Evolutionary conservation across 2,888 invertebrate species (phyloP).

Genomic region (Spodoptera littoralis): DNA sequence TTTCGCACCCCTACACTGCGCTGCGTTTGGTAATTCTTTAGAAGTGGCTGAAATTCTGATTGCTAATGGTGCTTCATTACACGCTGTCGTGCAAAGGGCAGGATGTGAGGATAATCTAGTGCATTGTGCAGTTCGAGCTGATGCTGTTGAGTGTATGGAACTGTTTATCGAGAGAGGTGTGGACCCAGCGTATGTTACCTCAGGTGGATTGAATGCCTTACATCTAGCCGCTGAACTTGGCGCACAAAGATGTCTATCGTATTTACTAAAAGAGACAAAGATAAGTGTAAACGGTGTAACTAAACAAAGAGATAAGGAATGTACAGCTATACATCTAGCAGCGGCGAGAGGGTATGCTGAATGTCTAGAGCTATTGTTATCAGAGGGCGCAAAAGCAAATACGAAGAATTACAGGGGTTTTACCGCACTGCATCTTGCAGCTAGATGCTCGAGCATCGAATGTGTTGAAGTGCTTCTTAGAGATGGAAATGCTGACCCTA

Average conservation of each 20-base stretch:
- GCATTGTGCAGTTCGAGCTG: constrained; percentile 95
- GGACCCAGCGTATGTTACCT: constrained; percentile 92
- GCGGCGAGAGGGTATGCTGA: constrained; percentile 96
- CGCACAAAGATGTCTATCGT: constrained; percentile 91
- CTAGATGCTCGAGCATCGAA: constrained; percentile 93
- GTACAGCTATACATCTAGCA: constrained; percentile 94
- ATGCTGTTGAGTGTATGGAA: constrained; percentile 93
- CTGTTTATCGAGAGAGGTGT: constrained; percentile 93
- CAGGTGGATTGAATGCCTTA: constrained; percentile 93
- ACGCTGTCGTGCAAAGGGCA: constrained; percentile 90
- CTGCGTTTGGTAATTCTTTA: constrained; percentile 95
- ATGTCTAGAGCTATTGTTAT: constrained; percentile 93
- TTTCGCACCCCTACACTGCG: constrained; percentile 95
- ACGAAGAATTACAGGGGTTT: constrained; percentile 93
- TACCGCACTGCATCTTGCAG: constrained; percentile 95
- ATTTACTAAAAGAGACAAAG: constrained; percentile 92
- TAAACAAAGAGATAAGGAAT: constrained; percentile 92
- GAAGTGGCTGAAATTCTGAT: constrained; percentile 94
- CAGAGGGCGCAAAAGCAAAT: constrained; percentile 93
- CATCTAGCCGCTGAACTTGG: constrained; percentile 95
- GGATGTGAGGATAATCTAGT: constrained; percentile 93
- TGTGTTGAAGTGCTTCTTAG: constrained; percentile 93
- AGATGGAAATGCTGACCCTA: constrained; percentile 93
- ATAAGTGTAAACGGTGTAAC: constrained; percentile 92
- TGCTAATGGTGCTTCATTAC: constrained; percentile 91